A percentile compares a stretch with the other conserved stretches of the same genome.
Evolutionary conservation across 2,797 vertebrate species (phyloP).

Genomic region (Alca torda): DNA sequence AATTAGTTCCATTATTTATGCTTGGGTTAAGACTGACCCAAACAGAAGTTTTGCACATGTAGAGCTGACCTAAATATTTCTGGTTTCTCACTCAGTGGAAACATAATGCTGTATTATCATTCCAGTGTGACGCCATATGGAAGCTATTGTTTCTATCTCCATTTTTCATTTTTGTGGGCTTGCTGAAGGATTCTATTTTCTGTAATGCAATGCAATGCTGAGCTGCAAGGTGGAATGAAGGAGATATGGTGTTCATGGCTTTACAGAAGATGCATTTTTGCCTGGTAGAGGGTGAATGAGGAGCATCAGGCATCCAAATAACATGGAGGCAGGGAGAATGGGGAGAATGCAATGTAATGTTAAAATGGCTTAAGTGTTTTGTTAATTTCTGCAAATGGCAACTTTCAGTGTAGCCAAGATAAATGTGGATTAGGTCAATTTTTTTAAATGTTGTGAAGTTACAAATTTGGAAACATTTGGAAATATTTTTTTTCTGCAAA

Average conservation of each 20-base stretch:
- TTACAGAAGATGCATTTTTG: background rate
- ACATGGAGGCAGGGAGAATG: background rate
- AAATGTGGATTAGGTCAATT: background rate
- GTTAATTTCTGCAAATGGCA: background rate
- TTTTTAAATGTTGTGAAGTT: background rate
- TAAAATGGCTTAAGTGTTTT: background rate
- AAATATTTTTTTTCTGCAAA: background rate
- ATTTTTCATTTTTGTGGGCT: background rate
- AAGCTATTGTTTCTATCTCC: background rate
- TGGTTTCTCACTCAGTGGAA: background rate
- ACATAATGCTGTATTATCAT: background rate
- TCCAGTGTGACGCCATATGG: background rate
- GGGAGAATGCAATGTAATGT: background rate
- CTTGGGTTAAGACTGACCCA: background rate
- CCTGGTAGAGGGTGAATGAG: background rate
- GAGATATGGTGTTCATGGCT: background rate
- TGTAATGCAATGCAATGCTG: fast-evolving
- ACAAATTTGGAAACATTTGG: background rate
- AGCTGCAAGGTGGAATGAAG: background rate
- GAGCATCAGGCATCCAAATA: background rate
- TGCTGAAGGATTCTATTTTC: background rate
- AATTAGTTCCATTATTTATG: background rate
- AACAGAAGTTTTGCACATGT: background rate
- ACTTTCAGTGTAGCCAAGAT: fast-evolving
- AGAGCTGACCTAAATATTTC: background rate